Percentiles rank a stretch among this genome's conserved stretches.
These are phyloP conservation scores for Caranx ignobilis DNA, from an alignment of 2,113 vertebrate genomes.

Conservation along the genomic window DNA sequence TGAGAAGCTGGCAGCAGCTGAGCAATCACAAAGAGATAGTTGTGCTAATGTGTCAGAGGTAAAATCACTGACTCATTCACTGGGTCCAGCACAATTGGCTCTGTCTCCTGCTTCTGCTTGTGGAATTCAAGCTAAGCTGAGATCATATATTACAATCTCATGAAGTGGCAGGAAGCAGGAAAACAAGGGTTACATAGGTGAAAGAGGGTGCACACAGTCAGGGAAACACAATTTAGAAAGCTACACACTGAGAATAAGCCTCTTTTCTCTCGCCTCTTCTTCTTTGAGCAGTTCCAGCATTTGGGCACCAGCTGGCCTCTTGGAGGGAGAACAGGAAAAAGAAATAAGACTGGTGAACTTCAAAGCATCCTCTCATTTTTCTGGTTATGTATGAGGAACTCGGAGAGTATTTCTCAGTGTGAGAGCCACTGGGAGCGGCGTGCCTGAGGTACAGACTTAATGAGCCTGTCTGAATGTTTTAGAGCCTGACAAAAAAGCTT, in stretches of 20 bases:
- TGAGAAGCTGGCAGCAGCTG: constrained; percentile 52
- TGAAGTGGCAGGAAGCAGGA: constrained; percentile 10
- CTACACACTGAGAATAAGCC: constrained; percentile 40
- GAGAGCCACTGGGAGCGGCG: constrained; percentile 71
- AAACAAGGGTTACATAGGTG: constrained; percentile 19
- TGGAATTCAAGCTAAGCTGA: not conserved
- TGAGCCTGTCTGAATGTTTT: constrained; percentile 79
- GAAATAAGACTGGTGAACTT: constrained; percentile 74
- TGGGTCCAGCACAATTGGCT: not conserved
- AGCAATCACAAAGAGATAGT: constrained; percentile 46
- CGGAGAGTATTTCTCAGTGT: constrained; percentile 71
- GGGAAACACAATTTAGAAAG: constrained; percentile 11
- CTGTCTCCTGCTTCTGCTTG: not conserved
- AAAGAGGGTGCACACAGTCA: constrained; percentile 43
- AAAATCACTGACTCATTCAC: constrained; percentile 47
- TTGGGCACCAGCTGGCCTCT: constrained; percentile 62
- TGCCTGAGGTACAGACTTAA: constrained; percentile 75
- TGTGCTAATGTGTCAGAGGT: constrained; percentile 43
- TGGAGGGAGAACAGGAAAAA: constrained; percentile 49
- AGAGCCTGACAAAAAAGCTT: constrained; percentile 56
- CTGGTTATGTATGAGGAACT: constrained; percentile 69
- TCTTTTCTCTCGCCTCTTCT: constrained; percentile 50
- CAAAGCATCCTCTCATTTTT: constrained; percentile 75
- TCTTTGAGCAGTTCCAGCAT: constrained; percentile 52
- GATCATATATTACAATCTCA: constrained; percentile 5